Evolutionary conservation across 2,113 vertebrate genomes (phyloP).

Genomic region (Rhombomys opimus): DNA sequence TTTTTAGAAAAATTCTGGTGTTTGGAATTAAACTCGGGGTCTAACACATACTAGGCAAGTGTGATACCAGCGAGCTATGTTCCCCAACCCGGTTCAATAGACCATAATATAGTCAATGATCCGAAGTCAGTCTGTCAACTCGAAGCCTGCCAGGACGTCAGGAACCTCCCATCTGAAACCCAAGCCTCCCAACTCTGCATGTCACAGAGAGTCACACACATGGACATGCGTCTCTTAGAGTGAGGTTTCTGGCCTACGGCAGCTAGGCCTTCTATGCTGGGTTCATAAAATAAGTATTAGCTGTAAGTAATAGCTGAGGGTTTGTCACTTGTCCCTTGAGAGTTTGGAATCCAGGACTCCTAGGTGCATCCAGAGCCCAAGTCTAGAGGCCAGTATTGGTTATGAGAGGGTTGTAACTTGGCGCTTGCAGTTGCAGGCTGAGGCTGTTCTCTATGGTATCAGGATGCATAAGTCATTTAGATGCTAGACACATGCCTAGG

Average conservation of each 20-base stretch:
- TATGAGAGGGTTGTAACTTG: background rate
- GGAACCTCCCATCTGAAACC: fast-evolving
- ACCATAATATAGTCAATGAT: background rate
- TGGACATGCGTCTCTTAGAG: background rate
- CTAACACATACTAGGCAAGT: background rate
- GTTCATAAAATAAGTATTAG: background rate
- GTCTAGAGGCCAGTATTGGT: background rate
- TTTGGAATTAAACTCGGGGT: background rate
- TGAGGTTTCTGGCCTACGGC: background rate
- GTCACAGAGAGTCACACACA: background rate
- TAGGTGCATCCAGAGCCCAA: no score
- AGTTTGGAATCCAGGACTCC: background rate
- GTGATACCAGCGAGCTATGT: background rate
- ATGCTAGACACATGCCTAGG: background rate
- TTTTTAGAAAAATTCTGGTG: background rate
- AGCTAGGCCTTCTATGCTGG: background rate
- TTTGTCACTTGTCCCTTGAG: background rate
- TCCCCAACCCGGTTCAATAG: background rate
- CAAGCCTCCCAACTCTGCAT: fast-evolving
- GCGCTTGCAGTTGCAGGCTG: background rate
- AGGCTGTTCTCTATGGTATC: background rate
- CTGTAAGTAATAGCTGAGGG: background rate
- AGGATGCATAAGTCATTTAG: fast-evolving
- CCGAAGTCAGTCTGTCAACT: background rate
- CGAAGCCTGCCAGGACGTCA: background rate